phyloP scores from a whole-genome alignment of 2,797 vertebrate species.

The Liasis olivaceus region DNA sequence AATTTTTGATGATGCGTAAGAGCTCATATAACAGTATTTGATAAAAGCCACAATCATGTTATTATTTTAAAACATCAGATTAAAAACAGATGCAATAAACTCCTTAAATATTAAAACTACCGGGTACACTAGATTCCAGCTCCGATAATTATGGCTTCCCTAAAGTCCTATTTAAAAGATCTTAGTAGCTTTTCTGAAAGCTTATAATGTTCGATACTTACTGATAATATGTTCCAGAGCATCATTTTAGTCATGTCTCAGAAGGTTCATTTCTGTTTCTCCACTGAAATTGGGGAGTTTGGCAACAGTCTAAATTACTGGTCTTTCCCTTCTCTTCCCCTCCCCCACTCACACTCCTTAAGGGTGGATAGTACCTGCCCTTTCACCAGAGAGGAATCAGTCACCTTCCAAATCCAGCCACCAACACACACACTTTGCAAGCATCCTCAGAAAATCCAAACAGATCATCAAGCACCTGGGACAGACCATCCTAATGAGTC shows the following conservation, averaged over 20 bases:
- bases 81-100: background rate
- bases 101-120: background rate
- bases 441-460: background rate
- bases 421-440: background rate
- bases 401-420: background rate
- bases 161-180: background rate
- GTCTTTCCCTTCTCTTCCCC: background rate
- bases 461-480: background rate
- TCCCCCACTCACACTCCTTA: background rate
- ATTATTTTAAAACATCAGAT: background rate
- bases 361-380: background rate
- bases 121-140: background rate
- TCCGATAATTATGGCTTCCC: background rate
- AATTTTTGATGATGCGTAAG: background rate
- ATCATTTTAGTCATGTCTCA: background rate
- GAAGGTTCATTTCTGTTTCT: background rate
- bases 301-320: background rate
- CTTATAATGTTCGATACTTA: background rate
- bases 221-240: background rate
- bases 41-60: background rate
- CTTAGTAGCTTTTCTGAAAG: background rate
- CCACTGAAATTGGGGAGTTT: background rate
- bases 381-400: background rate
- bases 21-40: background rate
- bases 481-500: background rate